Conservation (phyloP, 2,888 invertebrate species). For the Orgyia antiqua region DNA sequence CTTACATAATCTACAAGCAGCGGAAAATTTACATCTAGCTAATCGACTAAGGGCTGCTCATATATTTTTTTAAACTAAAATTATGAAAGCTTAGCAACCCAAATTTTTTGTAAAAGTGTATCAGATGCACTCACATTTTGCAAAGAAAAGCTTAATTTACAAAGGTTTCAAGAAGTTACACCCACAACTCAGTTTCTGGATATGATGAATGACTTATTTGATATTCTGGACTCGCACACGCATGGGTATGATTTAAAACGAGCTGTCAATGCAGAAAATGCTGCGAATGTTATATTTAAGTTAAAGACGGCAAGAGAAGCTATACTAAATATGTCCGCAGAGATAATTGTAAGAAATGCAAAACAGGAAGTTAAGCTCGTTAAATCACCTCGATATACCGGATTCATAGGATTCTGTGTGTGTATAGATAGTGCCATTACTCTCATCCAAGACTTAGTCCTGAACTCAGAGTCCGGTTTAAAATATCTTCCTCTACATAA, state of each 20-base stretch:
- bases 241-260: neutral
- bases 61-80: conserved; percentile 6
- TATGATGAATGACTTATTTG: neutral
- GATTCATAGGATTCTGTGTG: conserved; percentile 1
- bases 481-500: conserved; percentile 1
- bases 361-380: neutral
- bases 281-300: too few species aligned
- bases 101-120: conserved; percentile 11
- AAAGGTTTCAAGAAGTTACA: neutral
- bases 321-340: too few species aligned
- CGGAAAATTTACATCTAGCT: conserved; percentile 7
- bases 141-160: conserved; percentile 2
- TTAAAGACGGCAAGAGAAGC: too few species aligned
- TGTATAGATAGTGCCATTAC: conserved; percentile 3
- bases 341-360: neutral
- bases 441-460: neutral
- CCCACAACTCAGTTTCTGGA: neutral
- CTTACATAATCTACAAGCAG: conserved; percentile 4
- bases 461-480: conserved; percentile 2
- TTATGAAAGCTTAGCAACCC: conserved; percentile 14
- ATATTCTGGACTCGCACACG: neutral
- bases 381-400: neutral
- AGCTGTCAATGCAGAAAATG: neutral
- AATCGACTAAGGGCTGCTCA: conserved; percentile 6
- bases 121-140: conserved; percentile 11